Conservation (phyloP, 2,797 vertebrate genomes). For the Muraenolepis orangiensis region DNA sequence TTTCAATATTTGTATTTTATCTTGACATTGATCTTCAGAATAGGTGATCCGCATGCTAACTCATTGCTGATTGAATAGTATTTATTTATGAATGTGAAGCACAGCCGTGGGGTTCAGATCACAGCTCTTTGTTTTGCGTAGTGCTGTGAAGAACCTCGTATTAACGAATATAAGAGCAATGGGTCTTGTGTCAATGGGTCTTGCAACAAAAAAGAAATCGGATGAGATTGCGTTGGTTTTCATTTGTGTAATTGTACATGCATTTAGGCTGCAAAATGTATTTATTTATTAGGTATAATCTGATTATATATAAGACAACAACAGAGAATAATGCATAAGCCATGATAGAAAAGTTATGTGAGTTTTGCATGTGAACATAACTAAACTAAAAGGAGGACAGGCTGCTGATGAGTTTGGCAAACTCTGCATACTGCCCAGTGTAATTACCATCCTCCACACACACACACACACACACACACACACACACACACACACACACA, state of each 20-base stretch:
- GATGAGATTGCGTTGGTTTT: neutral
- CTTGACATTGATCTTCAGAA: neutral
- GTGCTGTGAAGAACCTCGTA: neutral
- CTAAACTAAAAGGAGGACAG: conserved; percentile 8
- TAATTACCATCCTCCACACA: conserved; percentile 67
- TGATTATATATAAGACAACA: neutral
- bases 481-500: conserved; percentile 48
- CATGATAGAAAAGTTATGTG: conserved; percentile 25
- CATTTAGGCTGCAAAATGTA: neutral
- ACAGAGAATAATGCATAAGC: neutral
- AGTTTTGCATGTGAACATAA: conserved; percentile 54
- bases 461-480: conserved; percentile 47
- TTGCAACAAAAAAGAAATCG: neutral
- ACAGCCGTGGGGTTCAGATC: neutral
- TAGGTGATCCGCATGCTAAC: neutral
- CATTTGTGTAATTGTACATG: neutral
- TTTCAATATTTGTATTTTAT: conserved; percentile 16
- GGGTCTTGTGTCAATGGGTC: too few relatives aligned
- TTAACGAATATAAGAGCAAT: neutral
- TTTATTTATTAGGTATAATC: neutral
- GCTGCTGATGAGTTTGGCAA: conserved; percentile 55
- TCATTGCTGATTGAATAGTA: neutral
- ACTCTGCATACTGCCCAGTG: conserved; percentile 65
- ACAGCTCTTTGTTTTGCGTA: neutral
- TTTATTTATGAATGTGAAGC: neutral